These are phyloP conservation scores for Hyaena hyaena DNA, from an alignment of 2,113 vertebrate species.

Conservation along the genomic window DNA sequence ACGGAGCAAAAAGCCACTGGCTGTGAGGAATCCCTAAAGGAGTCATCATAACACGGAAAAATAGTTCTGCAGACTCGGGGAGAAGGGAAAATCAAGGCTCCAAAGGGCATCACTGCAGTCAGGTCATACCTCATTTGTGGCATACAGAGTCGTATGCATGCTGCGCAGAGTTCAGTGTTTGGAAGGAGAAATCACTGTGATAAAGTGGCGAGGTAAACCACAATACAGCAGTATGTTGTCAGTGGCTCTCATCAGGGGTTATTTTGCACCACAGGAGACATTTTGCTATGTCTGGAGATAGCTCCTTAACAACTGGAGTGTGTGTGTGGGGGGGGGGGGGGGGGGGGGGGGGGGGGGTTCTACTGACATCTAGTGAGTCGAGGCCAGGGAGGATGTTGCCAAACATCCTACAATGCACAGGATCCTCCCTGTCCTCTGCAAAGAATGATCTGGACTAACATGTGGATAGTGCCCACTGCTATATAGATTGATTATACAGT, in stretches of 20 bases:
- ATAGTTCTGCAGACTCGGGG: constrained; percentile 47
- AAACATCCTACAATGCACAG: neutral
- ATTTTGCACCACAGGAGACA: constrained; percentile 18
- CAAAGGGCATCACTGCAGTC: constrained; percentile 42
- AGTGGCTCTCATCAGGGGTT: neutral
- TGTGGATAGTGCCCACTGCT: neutral
- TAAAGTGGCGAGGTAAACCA: neutral
- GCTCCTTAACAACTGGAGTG: neutral
- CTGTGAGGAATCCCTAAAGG: constrained; percentile 63
- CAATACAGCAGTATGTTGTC: neutral
- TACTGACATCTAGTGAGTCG: neutral
- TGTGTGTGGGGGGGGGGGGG: neutral
- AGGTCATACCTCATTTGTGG: neutral
- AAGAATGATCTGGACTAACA: constrained; percentile 3
- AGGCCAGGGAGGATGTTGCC: too few species aligned
- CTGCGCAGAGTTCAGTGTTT: constrained; percentile 28
- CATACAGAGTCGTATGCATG: neutral
- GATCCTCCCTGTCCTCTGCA: neutral
- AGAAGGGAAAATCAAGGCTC: constrained; percentile 56
- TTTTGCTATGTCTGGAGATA: neutral
- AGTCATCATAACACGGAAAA: constrained; percentile 58
- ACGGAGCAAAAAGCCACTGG: constrained; percentile 52
- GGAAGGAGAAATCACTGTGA: constrained; percentile 21
- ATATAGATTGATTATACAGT: neutral
- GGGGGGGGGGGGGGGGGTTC: too few species aligned